Conservation (phyloP, 2,888 invertebrate species). For the Venusia cambrica region DNA sequence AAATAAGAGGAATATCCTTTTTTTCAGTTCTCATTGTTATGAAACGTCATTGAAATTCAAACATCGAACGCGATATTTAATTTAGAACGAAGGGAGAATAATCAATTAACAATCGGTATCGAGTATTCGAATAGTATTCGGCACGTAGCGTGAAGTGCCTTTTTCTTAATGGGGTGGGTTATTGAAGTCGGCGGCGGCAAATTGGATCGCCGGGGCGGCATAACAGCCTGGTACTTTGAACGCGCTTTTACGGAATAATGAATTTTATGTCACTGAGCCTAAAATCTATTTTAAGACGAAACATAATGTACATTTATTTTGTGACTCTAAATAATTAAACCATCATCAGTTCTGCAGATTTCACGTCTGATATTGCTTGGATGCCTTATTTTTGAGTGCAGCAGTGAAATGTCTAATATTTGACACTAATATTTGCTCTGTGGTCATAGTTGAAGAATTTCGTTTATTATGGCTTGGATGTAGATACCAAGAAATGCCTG, state of each 20-base stretch:
- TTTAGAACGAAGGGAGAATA: constrained; percentile 29
- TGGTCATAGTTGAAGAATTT: constrained; percentile 26
- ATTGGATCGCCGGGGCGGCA: constrained; percentile 31
- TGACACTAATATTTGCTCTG: constrained; percentile 5
- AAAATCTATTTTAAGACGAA: background rate
- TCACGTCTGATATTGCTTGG: too few relatives aligned
- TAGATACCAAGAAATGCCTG: constrained; percentile 28
- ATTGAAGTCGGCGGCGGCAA: constrained; percentile 28
- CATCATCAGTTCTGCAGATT: too few relatives aligned
- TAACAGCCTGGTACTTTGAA: constrained; percentile 4
- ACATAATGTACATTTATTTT: too few relatives aligned
- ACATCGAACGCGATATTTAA: constrained; percentile 29
- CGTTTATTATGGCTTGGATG: constrained; percentile 29
- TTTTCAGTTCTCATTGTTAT: constrained; percentile 26
- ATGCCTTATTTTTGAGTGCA: too few relatives aligned
- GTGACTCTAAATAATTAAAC: too few relatives aligned
- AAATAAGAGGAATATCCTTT: too few relatives aligned
- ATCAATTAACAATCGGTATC: constrained; percentile 33
- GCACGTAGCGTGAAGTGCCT: constrained; percentile 31
- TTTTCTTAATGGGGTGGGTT: constrained; percentile 32
- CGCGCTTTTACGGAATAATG: background rate
- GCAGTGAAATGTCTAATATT: constrained; percentile 1
- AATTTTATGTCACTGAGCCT: background rate
- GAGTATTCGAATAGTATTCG: constrained; percentile 25
- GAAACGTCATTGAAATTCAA: constrained; percentile 29